Evolutionary conservation across 1,140 invertebrate genomes (phyloP).

Genomic region (Drosophila ogumai): DNA sequence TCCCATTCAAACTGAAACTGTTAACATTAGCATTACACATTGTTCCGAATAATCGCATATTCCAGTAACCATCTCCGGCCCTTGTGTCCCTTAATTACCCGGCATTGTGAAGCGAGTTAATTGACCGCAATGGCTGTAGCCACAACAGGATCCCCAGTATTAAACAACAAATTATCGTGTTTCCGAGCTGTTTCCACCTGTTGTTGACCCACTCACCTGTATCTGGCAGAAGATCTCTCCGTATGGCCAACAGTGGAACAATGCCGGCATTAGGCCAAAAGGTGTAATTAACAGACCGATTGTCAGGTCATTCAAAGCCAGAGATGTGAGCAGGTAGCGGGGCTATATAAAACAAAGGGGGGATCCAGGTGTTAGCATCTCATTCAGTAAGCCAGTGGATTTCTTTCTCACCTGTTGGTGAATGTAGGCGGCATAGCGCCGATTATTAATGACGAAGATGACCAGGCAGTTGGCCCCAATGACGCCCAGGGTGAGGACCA

Average conservation of each 20-base stretch:
- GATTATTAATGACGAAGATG: conserved; percentile 93
- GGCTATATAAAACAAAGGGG: conserved; percentile 86
- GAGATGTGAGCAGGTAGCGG: conserved; percentile 92
- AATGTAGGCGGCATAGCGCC: conserved; percentile 92
- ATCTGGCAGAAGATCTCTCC: conserved; percentile 95
- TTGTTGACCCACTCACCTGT: conserved; percentile 87
- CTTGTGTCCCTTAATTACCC: conserved; percentile 34
- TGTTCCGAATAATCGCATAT: conserved; percentile 21
- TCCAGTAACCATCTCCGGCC: conserved; percentile 7
- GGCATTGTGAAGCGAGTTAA: conserved; percentile 32
- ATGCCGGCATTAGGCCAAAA: conserved; percentile 91
- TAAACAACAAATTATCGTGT: conserved; percentile 44
- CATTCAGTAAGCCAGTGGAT: not conserved
- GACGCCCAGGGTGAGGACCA: conserved; percentile 90
- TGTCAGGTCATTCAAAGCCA: conserved; percentile 93
- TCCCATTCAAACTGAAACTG: not conserved
- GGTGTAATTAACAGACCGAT: conserved; percentile 93
- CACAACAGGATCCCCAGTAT: conserved; percentile 11
- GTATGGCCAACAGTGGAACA: conserved; percentile 95
- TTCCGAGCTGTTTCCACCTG: conserved; percentile 20
- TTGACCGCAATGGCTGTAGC: conserved; percentile 26
- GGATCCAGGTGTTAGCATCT: not conserved
- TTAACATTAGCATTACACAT: conserved; percentile 23
- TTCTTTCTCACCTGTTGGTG: conserved; percentile 90
- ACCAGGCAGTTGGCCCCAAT: conserved; percentile 91